phyloP scores from a whole-genome alignment of 2,888 invertebrate genomes.

The Rhamnusium bicolor region DNA sequence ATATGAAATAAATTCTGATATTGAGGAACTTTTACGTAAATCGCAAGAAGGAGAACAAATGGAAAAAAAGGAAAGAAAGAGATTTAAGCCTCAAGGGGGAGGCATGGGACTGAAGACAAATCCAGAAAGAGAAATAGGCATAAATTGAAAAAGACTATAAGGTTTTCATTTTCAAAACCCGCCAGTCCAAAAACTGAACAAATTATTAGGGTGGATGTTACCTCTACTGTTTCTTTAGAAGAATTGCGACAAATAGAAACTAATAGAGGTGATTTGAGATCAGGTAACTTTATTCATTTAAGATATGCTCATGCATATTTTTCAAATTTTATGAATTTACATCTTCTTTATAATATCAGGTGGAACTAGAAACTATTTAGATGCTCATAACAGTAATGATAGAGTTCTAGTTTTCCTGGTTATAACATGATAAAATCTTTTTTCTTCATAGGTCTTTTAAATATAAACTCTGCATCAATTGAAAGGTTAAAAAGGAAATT shows the following conservation, averaged over 20 bases:
- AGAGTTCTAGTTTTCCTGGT: no score
- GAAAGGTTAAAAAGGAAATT: no score
- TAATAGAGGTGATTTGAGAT: not conserved
- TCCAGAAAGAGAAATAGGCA: conserved; percentile 42
- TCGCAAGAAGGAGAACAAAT: conserved; percentile 39
- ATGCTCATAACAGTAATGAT: no score
- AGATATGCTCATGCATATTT: no score
- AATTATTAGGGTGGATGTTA: conserved; percentile 68
- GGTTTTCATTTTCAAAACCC: conserved; percentile 65
- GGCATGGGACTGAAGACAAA: conserved; percentile 38
- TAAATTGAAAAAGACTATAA: conserved; percentile 61
- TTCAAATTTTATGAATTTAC: no score
- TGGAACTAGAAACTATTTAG: no score
- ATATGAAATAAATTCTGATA: conserved; percentile 64
- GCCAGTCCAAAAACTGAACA: conserved; percentile 68
- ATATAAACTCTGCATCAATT: no score
- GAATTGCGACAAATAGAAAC: conserved; percentile 44
- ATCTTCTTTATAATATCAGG: no score
- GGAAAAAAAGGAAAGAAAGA: conserved; percentile 40
- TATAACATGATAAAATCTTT: no score
- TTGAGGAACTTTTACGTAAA: conserved; percentile 58
- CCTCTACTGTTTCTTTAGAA: conserved; percentile 64
- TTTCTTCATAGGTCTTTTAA: no score
- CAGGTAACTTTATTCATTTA: conserved; percentile 27
- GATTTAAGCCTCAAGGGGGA: conserved; percentile 29